A percentile compares a stretch with the other conserved stretches of the same genome.
phyloP scores from a whole-genome alignment of 2,113 vertebrate genomes.

The Larimichthys polyactis region DNA sequence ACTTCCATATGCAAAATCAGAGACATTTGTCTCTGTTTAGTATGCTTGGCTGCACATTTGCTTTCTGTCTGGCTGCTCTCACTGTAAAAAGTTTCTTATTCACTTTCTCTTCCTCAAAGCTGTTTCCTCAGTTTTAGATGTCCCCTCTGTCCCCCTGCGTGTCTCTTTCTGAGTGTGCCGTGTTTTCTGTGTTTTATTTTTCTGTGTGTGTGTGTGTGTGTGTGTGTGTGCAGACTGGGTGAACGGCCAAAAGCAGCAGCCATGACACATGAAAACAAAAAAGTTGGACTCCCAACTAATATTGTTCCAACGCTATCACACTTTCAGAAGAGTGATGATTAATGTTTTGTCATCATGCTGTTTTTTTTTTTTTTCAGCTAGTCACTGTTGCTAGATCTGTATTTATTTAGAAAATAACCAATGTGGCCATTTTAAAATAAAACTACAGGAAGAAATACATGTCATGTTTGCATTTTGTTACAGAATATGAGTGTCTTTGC shows the following conservation, averaged over 20 bases:
- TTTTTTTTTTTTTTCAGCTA: not conserved
- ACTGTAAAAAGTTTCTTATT: slow-evolving; percentile 24
- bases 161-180: slow-evolving; percentile 24
- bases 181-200: not conserved
- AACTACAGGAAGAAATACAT: not conserved
- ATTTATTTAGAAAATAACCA: not conserved
- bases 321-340: not conserved
- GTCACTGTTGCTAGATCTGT: not conserved
- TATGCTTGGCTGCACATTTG: slow-evolving; percentile 58
- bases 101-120: slow-evolving; percentile 52
- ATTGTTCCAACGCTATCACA: not conserved
- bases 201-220: not conserved
- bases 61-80: slow-evolving; percentile 49
- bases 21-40: slow-evolving; percentile 19
- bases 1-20: slow-evolving; percentile 56
- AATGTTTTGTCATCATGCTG: not conserved
- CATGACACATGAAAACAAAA: slow-evolving; percentile 18
- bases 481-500: not conserved
- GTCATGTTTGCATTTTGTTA: not conserved
- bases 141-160: not conserved
- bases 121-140: not conserved
- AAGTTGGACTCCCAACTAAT: not conserved
- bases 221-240: not conserved
- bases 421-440: not conserved
- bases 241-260: slow-evolving; percentile 29